phyloP scores from a whole-genome alignment of 2,113 vertebrate species.

The Sialia sialis region DNA sequence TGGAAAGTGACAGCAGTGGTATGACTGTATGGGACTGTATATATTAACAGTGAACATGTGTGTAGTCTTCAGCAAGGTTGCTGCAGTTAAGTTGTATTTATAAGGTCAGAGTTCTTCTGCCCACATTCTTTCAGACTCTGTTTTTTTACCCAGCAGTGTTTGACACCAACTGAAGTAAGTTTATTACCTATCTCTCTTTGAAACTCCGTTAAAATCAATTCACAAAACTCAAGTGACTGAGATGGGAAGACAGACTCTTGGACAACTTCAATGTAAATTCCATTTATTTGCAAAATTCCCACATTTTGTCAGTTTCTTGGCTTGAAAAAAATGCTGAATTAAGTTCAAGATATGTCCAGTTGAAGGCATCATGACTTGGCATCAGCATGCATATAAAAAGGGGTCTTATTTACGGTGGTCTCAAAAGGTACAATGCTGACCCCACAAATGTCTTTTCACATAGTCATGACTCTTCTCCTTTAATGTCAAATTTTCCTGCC shows the following conservation, averaged over 20 bases:
- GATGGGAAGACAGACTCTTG: background rate
- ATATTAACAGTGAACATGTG: background rate
- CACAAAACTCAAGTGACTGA: background rate
- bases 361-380: background rate
- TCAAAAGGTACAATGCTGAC: background rate
- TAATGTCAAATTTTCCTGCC: background rate
- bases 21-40: background rate
- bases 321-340: background rate
- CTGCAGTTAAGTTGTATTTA: background rate
- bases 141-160: background rate
- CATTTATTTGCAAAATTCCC: background rate
- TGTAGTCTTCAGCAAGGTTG: background rate
- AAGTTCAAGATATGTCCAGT: background rate
- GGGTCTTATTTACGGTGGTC: background rate
- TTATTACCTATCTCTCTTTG: background rate
- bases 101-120: background rate
- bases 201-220: background rate
- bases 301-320: background rate
- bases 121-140: background rate
- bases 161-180: background rate
- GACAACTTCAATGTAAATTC: background rate
- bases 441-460: background rate
- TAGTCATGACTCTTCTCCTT: background rate
- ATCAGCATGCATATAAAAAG: background rate
- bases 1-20: background rate